These are phyloP conservation scores for Eupithecia abbreviata DNA, from an alignment of 2,888 invertebrate genomes.

Conservation along the genomic window DNA sequence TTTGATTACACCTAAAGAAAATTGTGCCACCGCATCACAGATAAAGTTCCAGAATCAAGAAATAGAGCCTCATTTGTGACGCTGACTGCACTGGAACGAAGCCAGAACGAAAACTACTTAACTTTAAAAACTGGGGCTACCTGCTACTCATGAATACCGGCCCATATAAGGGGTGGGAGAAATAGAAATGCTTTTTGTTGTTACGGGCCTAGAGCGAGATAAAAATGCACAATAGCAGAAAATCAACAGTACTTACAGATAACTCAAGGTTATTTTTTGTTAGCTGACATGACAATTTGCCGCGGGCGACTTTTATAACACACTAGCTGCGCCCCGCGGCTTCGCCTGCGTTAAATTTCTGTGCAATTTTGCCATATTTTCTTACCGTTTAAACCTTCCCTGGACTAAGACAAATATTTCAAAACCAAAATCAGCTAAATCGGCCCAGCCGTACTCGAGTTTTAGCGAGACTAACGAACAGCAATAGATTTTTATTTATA, in stretches of 20 bases:
- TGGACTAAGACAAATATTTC: too few species aligned
- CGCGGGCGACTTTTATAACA: background rate
- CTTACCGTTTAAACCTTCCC: too few species aligned
- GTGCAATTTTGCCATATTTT: too few species aligned
- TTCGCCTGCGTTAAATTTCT: too few species aligned
- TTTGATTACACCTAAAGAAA: slow-evolving; percentile 9
- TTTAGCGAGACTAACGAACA: too few species aligned
- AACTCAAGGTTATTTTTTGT: background rate
- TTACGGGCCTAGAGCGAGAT: background rate
- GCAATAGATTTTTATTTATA: too few species aligned
- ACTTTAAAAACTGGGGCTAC: slow-evolving; percentile 66
- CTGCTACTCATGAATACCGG: slow-evolving; percentile 58
- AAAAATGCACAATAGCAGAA: background rate
- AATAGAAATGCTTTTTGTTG: background rate
- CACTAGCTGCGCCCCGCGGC: too few species aligned
- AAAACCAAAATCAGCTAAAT: too few species aligned
- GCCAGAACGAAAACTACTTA: slow-evolving; percentile 66
- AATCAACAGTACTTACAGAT: background rate
- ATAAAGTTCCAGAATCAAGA: slow-evolving; percentile 37
- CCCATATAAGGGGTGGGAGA: slow-evolving; percentile 32
- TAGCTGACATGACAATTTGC: background rate
- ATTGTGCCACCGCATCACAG: slow-evolving; percentile 47
- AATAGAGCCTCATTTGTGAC: slow-evolving; percentile 67
- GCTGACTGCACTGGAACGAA: slow-evolving; percentile 62
- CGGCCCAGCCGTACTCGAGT: too few species aligned